A percentile compares a stretch with the other conserved stretches of the same genome.
Conservation (phyloP, 2,888 invertebrate genomes). For the Drosophila algonquin region DNA sequence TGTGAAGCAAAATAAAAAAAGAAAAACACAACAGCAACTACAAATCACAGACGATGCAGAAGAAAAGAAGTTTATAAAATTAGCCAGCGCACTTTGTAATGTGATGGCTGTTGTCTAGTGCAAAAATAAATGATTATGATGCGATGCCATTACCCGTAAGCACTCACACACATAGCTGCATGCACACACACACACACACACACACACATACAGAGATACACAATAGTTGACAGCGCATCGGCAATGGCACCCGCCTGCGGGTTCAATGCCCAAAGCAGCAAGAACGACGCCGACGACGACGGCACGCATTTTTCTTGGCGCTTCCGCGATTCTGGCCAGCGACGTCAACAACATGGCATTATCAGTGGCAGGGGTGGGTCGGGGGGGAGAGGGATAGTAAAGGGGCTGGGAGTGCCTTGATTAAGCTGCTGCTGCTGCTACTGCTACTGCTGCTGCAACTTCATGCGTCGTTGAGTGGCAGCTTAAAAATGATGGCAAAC, state of each 20-base stretch:
- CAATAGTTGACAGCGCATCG: slow-evolving; percentile 52
- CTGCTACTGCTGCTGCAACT: slow-evolving; percentile 43
- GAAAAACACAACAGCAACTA: slow-evolving; percentile 20
- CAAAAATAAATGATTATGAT: slow-evolving; percentile 79
- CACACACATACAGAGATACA: slow-evolving; percentile 2
- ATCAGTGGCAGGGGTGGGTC: slow-evolving; percentile 17
- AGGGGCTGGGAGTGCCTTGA: slow-evolving; percentile 33
- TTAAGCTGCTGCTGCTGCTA: slow-evolving; percentile 41
- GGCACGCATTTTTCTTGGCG: slow-evolving; percentile 76
- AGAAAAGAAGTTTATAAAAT: slow-evolving; percentile 75
- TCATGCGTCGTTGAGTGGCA: slow-evolving; percentile 57
- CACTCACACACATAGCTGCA: neutral
- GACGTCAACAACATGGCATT: slow-evolving; percentile 43
- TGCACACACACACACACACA: neutral
- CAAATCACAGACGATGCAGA: slow-evolving; percentile 63
- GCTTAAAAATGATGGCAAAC: slow-evolving; percentile 44
- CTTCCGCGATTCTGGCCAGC: slow-evolving; percentile 76
- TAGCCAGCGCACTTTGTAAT: slow-evolving; percentile 62
- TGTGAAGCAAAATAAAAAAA: slow-evolving; percentile 50
- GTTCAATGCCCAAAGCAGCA: slow-evolving; percentile 65
- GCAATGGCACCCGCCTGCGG: slow-evolving; percentile 57
- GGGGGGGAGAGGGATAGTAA: slow-evolving; percentile 1
- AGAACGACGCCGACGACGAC: slow-evolving; percentile 33
- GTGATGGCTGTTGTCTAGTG: slow-evolving; percentile 59
- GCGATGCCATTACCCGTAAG: slow-evolving; percentile 54